These are phyloP conservation scores for Trachelus tabidus DNA, from an alignment of 2,888 invertebrate genomes.

Conservation along the genomic window DNA sequence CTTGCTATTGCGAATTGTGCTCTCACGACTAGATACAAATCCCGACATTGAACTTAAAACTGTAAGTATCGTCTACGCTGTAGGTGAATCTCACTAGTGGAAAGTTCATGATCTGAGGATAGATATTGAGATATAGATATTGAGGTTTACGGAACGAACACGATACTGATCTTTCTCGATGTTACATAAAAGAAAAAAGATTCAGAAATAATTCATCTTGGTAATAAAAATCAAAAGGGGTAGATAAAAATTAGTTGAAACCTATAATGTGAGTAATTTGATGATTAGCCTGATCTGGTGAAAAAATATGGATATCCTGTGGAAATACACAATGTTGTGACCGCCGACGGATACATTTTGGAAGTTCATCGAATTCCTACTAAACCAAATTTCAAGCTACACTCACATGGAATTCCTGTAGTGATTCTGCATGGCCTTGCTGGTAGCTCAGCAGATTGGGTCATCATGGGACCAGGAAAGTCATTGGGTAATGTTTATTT, in stretches of 20 bases:
- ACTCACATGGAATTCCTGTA: slow-evolving; percentile 49
- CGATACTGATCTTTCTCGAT: no score
- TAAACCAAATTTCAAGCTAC: slow-evolving; percentile 29
- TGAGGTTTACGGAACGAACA: no score
- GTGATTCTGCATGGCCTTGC: slow-evolving; percentile 73
- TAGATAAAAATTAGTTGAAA: neutral
- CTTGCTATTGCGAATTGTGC: no score
- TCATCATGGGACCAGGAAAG: slow-evolving; percentile 75
- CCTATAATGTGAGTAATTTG: neutral
- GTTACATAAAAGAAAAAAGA: no score
- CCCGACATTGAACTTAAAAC: slow-evolving; percentile 14
- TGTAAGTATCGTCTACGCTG: neutral
- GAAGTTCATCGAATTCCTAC: slow-evolving; percentile 67
- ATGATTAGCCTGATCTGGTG: slow-evolving; percentile 56
- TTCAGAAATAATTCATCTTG: neutral
- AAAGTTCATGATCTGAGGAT: no score
- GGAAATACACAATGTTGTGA: slow-evolving; percentile 64
- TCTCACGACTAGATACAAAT: slow-evolving; percentile 4
- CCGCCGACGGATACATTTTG: slow-evolving; percentile 68
- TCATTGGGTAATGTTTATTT: slow-evolving; percentile 69
- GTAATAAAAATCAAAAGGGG: neutral
- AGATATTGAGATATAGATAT: no score
- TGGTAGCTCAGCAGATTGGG: slow-evolving; percentile 77
- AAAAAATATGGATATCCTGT: slow-evolving; percentile 65
- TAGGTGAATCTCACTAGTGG: no score